A percentile compares a stretch with the other conserved stretches of the same genome.
Evolutionary conservation across 2,113 vertebrate genomes (phyloP).

Genomic region (Cynopterus brachyotis): DNA sequence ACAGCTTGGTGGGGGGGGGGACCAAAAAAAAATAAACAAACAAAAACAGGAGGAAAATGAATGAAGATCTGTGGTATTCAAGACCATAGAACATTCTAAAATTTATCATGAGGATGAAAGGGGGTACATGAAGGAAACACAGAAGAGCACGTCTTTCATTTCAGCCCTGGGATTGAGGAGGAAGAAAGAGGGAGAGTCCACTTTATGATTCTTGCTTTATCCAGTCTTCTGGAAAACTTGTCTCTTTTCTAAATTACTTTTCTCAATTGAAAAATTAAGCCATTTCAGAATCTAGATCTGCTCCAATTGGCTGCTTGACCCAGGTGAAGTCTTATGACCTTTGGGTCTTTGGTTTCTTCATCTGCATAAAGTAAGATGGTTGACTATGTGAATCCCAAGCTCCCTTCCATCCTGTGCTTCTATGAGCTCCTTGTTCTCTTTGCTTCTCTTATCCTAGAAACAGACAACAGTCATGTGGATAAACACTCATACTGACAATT

Average conservation of each 20-base stretch:
- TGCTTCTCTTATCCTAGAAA: slow-evolving; percentile 54
- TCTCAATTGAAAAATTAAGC: slow-evolving; percentile 44
- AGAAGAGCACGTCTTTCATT: not conserved
- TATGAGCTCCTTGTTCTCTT: slow-evolving; percentile 68
- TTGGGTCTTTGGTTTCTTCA: slow-evolving; percentile 52
- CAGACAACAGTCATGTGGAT: slow-evolving; percentile 48
- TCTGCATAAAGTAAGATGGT: slow-evolving; percentile 50
- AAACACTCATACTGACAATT: slow-evolving; percentile 13
- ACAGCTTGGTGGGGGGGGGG: too few relatives aligned
- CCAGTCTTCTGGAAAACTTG: not conserved
- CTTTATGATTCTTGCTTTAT: not conserved
- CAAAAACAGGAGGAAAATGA: not conserved
- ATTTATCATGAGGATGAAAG: not conserved
- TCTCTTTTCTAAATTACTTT: slow-evolving; percentile 31
- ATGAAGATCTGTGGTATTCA: not conserved
- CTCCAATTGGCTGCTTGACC: slow-evolving; percentile 16
- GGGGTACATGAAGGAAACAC: too few relatives aligned
- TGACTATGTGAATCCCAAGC: not conserved
- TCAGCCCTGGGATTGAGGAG: not conserved
- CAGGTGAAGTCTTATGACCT: slow-evolving; percentile 25
- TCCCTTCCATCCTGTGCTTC: slow-evolving; percentile 24
- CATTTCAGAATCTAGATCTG: slow-evolving; percentile 34
- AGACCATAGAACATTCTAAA: not conserved
- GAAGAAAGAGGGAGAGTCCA: not conserved
- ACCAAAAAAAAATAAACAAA: not conserved